These are phyloP conservation scores for Chrysemys picta DNA, from an alignment of 2,113 vertebrate species.

Conservation along the genomic window DNA sequence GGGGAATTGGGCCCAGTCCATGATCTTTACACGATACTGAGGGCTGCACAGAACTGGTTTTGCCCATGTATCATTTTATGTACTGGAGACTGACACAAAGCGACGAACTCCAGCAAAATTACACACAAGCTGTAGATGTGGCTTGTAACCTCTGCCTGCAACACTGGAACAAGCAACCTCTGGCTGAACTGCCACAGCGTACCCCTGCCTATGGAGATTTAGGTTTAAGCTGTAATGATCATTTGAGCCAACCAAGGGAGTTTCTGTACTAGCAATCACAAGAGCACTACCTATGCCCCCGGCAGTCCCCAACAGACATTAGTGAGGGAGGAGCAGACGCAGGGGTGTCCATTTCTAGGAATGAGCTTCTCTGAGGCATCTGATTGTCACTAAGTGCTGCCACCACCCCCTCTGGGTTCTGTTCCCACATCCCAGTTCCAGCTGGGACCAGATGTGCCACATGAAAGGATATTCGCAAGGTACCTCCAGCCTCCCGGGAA, in stretches of 20 bases:
- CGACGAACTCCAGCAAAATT: background rate
- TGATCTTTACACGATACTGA: background rate
- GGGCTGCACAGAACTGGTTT: background rate
- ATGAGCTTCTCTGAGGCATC: background rate
- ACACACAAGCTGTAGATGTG: background rate
- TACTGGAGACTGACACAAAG: background rate
- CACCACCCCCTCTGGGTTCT: background rate
- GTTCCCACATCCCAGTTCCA: background rate
- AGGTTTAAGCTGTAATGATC: background rate
- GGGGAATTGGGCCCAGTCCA: background rate
- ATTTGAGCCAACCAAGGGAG: accelerated
- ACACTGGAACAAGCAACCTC: background rate
- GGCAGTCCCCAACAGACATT: accelerated
- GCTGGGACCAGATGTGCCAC: background rate
- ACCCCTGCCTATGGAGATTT: background rate
- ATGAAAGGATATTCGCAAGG: background rate
- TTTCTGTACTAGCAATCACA: background rate
- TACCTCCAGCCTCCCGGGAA: background rate
- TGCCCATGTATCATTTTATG: too few species aligned
- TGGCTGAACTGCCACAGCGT: background rate
- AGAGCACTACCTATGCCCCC: background rate
- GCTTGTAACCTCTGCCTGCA: background rate
- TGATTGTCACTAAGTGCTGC: background rate
- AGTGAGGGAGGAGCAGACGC: background rate
- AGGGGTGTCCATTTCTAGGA: background rate